Evolutionary conservation across 2,797 vertebrate genomes (phyloP), one percentile per base, ranked within the genome.

Genomic region (Taeniopygia guttata): DNA sequence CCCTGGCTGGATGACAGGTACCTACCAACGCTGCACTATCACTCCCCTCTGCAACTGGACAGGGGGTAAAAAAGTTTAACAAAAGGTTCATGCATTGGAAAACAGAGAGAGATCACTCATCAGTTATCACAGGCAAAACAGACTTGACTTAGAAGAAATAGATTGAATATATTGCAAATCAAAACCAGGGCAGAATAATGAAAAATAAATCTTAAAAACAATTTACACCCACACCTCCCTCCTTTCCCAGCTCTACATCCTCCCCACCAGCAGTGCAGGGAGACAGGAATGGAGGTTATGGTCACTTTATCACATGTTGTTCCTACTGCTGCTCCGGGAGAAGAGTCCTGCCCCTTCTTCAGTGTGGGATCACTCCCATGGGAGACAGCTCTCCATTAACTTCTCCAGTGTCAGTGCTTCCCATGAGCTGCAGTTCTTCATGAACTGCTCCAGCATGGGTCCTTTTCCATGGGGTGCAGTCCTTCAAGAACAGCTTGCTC

Each of bases 331-430:
- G 21, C 60, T 59, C 12, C 46, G 38, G 14, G 20, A 59, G 29
- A 55, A 13, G 26, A 38, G 29, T 29, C 20, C 29, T 66, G 59
- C 16, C 13, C 16, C 14, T 59, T 11, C 45, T 52, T 25, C n/a
- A 26, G 16, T 1, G 1, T 40, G n/a, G 16, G 8, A 9, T 46
- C 6, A 5, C 9, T 79, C 23, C 52, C 0, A 0, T 16, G 9
- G 19, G 7, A 29, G 13, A 45, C 16, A 34, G 27, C 20, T n/a
- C 59, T n/a, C 38, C 75, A 58, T 16, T 20, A 66, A 58, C 13
- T 66, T 43, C 16, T 58, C 51, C 52, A 73, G n/a, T 3, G 27
- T 25, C 36, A 43, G 32, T 56, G 36, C 32, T 45, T 79, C 45
- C 16, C 32, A 38, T 10, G 13, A 55, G 51, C 16, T 29, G 13